A percentile compares a stretch with the other conserved stretches of the same genome.
phyloP scores from a whole-genome alignment of 2,113 vertebrate species.

The Pogonocichla stellata region DNA sequence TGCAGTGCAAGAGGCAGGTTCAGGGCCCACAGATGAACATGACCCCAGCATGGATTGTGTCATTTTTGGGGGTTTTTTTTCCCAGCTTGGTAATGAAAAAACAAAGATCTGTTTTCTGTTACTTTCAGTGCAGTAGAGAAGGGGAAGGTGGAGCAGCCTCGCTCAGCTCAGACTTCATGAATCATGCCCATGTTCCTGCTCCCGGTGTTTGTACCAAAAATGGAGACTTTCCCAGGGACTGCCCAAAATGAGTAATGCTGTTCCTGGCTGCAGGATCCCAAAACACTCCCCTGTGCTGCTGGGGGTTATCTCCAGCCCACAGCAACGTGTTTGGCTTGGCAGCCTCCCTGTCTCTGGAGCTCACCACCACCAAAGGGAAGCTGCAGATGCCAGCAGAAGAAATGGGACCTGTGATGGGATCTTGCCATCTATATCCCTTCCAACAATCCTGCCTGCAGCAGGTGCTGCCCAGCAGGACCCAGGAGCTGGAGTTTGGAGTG shows the following conservation, averaged over 20 bases:
- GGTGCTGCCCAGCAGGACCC: no score
- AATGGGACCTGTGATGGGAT: not conserved
- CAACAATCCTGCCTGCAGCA: no score
- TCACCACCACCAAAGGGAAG: not conserved
- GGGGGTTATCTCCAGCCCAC: not conserved
- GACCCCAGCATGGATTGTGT: not conserved
- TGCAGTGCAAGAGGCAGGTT: not conserved
- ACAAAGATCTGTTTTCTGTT: not conserved
- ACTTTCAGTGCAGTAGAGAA: not conserved
- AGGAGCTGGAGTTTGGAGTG: not conserved
- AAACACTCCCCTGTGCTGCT: not conserved
- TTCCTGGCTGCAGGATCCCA: not conserved
- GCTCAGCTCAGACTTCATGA: not conserved
- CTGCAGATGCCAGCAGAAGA: not conserved
- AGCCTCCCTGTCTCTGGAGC: not conserved
- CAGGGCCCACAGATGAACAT: not conserved
- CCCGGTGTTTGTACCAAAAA: not conserved
- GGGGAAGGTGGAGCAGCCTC: not conserved
- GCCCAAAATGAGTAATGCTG: not conserved
- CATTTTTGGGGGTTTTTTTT: rapidly evolving
- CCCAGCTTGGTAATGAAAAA: not conserved
- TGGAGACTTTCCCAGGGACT: not conserved
- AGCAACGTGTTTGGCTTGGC: not conserved
- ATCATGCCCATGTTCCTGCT: not conserved
- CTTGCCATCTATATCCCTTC: not conserved